These are phyloP conservation scores for Chondrilla cf. caribensis DNA, from an alignment of 37 sponge, comb jelly and placozoan genomes.

Conservation along the genomic window DNA sequence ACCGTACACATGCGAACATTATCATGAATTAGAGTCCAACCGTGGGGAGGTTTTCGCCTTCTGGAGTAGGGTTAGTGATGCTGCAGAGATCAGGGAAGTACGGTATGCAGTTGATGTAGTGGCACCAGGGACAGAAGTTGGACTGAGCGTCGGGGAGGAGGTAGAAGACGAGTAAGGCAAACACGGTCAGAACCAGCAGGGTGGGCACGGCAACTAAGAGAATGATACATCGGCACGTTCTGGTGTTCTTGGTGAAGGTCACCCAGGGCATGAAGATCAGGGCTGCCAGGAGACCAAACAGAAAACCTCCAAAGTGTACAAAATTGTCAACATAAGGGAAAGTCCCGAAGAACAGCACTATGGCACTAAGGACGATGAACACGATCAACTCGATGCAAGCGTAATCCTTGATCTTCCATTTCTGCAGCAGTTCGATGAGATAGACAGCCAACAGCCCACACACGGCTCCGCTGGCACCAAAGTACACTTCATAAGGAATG, in stretches of 20 bases:
- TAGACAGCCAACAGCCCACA: constrained; percentile 90
- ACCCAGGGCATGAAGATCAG: constrained; percentile 95
- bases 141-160: constrained; percentile 60
- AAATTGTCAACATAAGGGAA: constrained; percentile 90
- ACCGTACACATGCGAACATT: background rate
- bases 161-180: constrained; percentile 84
- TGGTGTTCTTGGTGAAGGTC: constrained; percentile 89
- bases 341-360: constrained; percentile 79
- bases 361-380: constrained; percentile 50
- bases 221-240: constrained; percentile 66
- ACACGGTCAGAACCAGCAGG: constrained; percentile 62
- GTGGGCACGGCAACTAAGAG: constrained; percentile 74
- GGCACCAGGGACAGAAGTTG: constrained; percentile 78
- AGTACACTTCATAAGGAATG: constrained; percentile 84
- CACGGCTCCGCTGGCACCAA: constrained; percentile 77
- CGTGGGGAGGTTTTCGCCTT: background rate
- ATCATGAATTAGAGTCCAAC: constrained; percentile 21
- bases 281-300: constrained; percentile 86
- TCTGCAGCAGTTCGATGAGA: constrained; percentile 89
- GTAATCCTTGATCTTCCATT: constrained; percentile 80
- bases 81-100: constrained; percentile 65
- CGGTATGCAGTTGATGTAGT: constrained; percentile 93
- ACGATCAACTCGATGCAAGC: constrained; percentile 80
- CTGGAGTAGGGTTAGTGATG: constrained; percentile 54
- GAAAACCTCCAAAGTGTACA: constrained; percentile 83